Evolutionary conservation across 2,797 vertebrate species (phyloP).

Genomic region (Sebastes nivosus): DNA sequence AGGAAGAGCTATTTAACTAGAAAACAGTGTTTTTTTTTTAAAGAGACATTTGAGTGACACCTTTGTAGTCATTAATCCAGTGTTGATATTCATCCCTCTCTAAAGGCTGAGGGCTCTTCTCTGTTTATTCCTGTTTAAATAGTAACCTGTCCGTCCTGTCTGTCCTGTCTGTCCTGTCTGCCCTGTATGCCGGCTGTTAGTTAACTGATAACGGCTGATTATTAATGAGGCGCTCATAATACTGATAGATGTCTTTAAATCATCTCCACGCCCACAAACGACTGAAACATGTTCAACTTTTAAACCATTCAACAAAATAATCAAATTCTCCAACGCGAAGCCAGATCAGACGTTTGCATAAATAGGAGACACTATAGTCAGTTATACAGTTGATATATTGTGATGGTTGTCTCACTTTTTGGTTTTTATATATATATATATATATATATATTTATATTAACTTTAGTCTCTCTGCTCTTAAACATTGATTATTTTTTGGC

Average conservation of each 20-base stretch:
- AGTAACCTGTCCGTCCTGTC: slow-evolving; percentile 14
- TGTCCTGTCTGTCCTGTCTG: background rate
- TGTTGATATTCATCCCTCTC: background rate
- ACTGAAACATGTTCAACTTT: background rate
- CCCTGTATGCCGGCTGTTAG: background rate
- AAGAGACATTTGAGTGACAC: background rate
- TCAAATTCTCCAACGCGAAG: too few species aligned
- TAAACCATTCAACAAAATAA: background rate
- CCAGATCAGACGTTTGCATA: too few species aligned
- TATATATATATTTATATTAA: too few species aligned
- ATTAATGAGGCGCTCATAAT: too few species aligned
- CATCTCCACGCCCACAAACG: background rate
- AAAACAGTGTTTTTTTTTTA: background rate
- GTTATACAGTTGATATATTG: too few species aligned
- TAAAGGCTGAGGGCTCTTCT: too few species aligned
- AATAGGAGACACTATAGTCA: too few species aligned
- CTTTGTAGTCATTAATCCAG: background rate
- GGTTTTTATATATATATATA: too few species aligned
- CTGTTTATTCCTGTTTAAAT: background rate
- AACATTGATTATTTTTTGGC: too few species aligned
- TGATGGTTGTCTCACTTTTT: too few species aligned
- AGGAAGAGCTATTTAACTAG: background rate
- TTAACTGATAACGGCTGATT: background rate
- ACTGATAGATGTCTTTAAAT: background rate
- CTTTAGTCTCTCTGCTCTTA: too few species aligned